Evolutionary conservation across 2,113 vertebrate species (phyloP), one percentile per base, ranked within the genome.

Genomic region (Semnornis frantzii): DNA sequence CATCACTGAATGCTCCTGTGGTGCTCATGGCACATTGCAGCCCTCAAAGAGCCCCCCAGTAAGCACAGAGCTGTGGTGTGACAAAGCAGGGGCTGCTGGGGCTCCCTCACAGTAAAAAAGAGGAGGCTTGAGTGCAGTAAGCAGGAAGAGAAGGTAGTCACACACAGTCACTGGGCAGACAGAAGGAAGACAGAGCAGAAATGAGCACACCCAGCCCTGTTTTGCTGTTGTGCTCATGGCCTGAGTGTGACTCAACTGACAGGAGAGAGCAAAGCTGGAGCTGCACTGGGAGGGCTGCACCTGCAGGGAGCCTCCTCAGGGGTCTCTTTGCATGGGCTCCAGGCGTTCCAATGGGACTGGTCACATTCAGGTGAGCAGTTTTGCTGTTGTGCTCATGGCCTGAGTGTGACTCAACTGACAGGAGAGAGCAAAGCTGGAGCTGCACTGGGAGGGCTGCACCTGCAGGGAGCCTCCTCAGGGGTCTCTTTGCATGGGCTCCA

Each of bases 1-100:
- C 60, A 23, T 31, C 27, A 21, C 37, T 31, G n/a, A 31, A n/a
- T 15, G 31, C 44, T 52, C 10, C 24, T 0, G 0, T n/a, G 37
- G 46, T 72, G 46, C 27, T 72, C 27, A 28, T 0, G 0, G 0
- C 21, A 68, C n/a, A 25, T 20, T 66, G 37, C 52, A 71, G 59
- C 18, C 42, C 46, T 57, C 25, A 1, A 9, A 57, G 39, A 33
- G 28, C 9, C 48, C 46, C 15, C 33, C 13, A 19, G 18, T 10
- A 90, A 62, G 31, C 17, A 25, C 6, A 15, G 19, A 73, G 10
- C 21, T 37, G 4, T 5, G 24, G 14, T 8, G 15, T 44, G 59
- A 58, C 34, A 73, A 58, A 58, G 27, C 50, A 58, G 72, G 59
- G 50, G 18, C 44, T 46, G 8, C 6, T 81, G 31, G 39, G 54